A percentile compares a stretch with the other conserved stretches of the same genome.
Evolutionary conservation across 2,888 invertebrate genomes (phyloP).

Genomic region (Pterostichus madidus): DNA sequence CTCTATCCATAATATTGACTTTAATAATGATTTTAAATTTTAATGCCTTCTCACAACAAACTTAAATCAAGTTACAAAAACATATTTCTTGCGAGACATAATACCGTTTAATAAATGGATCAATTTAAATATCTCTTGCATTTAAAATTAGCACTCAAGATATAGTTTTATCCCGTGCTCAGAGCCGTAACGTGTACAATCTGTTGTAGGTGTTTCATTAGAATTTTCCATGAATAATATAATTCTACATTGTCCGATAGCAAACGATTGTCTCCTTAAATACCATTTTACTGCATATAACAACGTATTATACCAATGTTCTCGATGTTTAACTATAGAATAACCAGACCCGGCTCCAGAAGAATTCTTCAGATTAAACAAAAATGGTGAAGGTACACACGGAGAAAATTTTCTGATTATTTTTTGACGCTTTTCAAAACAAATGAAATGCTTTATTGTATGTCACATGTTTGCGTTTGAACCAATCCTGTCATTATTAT

Average conservation of each 20-base stretch:
- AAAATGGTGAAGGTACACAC: too few relatives aligned
- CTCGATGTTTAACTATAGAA: not conserved
- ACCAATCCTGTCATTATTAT: too few relatives aligned
- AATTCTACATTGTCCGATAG: conserved; percentile 58
- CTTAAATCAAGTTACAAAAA: conserved; percentile 32
- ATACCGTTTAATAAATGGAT: conserved; percentile 50
- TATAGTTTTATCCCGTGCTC: conserved; percentile 49
- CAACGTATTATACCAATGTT: conserved; percentile 26
- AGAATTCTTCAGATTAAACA: too few relatives aligned
- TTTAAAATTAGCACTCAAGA: conserved; percentile 51
- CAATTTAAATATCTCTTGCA: conserved; percentile 53
- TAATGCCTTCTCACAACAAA: conserved; percentile 14
- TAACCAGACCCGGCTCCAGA: too few relatives aligned
- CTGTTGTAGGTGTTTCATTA: conserved; percentile 61
- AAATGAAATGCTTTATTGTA: too few relatives aligned
- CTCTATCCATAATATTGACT: conserved; percentile 32
- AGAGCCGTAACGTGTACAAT: conserved; percentile 58
- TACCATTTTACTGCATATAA: conserved; percentile 24
- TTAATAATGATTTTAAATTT: conserved; percentile 32
- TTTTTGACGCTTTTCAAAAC: too few relatives aligned
- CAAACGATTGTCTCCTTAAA: conserved; percentile 42
- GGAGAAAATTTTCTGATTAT: too few relatives aligned
- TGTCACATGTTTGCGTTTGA: too few relatives aligned
- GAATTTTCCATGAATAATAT: conserved; percentile 61
- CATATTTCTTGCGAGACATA: conserved; percentile 31